These are phyloP conservation scores for Speoplatyrhinus poulsoni DNA, from an alignment of 2,113 vertebrate genomes.

Conservation along the genomic window DNA sequence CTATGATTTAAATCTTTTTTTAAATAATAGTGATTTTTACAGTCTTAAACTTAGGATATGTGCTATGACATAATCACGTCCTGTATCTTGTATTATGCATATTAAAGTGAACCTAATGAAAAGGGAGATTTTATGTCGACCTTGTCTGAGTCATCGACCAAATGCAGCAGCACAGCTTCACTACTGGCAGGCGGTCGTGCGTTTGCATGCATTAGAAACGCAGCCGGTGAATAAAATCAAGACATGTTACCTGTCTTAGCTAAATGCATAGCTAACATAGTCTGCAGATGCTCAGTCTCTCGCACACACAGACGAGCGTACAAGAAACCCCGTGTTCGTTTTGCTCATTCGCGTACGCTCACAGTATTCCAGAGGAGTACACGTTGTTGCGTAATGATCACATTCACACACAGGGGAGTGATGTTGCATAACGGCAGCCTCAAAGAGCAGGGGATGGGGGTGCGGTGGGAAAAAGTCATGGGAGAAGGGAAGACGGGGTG, in stretches of 20 bases:
- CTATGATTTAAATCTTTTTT: not conserved
- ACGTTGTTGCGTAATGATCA: slow-evolving; percentile 75
- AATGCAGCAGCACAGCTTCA: slow-evolving; percentile 14
- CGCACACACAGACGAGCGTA: too few relatives aligned
- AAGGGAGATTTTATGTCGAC: slow-evolving; percentile 35
- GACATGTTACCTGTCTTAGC: too few relatives aligned
- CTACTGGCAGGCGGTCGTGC: too few relatives aligned
- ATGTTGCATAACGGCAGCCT: slow-evolving; percentile 70
- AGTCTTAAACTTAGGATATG: slow-evolving; percentile 47
- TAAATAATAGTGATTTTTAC: slow-evolving; percentile 34
- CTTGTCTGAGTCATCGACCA: slow-evolving; percentile 30
- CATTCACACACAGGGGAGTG: slow-evolving; percentile 65
- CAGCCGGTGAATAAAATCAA: too few relatives aligned
- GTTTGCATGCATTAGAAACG: too few relatives aligned
- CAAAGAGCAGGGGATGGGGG: slow-evolving; percentile 36
- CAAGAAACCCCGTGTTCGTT: slow-evolving; percentile 24
- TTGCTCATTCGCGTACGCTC: slow-evolving; percentile 12
- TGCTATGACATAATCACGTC: slow-evolving; percentile 53
- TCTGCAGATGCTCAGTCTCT: too few relatives aligned
- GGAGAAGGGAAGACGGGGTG: not conserved
- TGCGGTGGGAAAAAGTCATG: slow-evolving; percentile 10
- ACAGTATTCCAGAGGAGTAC: slow-evolving; percentile 70
- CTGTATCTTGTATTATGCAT: slow-evolving; percentile 68
- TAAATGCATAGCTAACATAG: too few relatives aligned
- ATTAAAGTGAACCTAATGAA: slow-evolving; percentile 62